phyloP scores from a whole-genome alignment of 2,888 invertebrate genomes.

The Hirtodrosophila histrioides region DNA sequence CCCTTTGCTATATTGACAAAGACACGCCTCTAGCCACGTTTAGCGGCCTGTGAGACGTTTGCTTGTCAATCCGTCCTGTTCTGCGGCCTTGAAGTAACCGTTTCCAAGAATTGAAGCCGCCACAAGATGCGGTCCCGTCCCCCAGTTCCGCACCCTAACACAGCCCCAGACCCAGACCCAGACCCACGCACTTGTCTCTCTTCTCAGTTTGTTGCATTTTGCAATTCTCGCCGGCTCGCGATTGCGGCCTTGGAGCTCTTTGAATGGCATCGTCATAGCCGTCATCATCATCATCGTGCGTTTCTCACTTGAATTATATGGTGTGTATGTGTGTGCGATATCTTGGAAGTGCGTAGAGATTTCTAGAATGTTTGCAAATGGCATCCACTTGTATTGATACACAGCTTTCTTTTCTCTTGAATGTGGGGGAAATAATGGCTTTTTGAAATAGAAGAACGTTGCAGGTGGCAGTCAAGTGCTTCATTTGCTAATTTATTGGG shows the following conservation, averaged over 20 bases:
- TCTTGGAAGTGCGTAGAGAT: slow-evolving; percentile 35
- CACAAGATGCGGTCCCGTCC: slow-evolving; percentile 15
- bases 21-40: slow-evolving; percentile 33
- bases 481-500: too few species aligned
- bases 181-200: slow-evolving; percentile 52
- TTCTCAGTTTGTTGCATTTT: slow-evolving; percentile 50
- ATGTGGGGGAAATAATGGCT: too few species aligned
- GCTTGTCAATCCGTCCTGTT: slow-evolving; percentile 44
- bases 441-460: too few species aligned
- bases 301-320: neutral
- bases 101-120: slow-evolving; percentile 77
- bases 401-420: too few species aligned
- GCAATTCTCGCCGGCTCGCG: slow-evolving; percentile 23
- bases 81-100: slow-evolving; percentile 79
- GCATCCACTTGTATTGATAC: too few species aligned
- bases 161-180: neutral
- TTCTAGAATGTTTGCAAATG: slow-evolving; percentile 30
- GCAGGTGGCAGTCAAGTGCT: too few species aligned
- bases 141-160: neutral
- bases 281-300: slow-evolving; percentile 13
- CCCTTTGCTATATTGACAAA: slow-evolving; percentile 14
- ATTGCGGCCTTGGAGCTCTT: slow-evolving; percentile 57
- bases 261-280: slow-evolving; percentile 69
- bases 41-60: slow-evolving; percentile 26
- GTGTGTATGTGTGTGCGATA: too few species aligned